Conservation (phyloP, 1,140 invertebrate species). For the Drosophila bocki region DNA sequence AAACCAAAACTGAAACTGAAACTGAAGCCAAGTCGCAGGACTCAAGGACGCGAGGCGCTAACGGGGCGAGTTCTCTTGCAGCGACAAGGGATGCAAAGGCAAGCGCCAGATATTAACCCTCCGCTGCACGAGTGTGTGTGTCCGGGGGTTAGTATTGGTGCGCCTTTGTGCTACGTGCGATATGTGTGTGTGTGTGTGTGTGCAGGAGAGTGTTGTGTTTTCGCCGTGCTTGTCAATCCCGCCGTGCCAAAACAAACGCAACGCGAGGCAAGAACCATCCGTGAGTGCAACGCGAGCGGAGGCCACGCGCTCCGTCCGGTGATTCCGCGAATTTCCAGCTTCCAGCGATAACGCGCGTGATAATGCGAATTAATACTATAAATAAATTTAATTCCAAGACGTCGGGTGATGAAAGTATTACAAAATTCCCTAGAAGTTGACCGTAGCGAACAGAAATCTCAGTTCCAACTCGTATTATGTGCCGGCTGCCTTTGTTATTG, state of each 20-base stretch:
- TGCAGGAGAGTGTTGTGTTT: slow-evolving; percentile 42
- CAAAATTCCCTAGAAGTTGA: slow-evolving; percentile 19
- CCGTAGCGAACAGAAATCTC: slow-evolving; percentile 8
- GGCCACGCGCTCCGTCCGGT: slow-evolving; percentile 48
- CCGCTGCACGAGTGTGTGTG: slow-evolving; percentile 30
- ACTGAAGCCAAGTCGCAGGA: slow-evolving; percentile 48
- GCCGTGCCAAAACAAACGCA: slow-evolving; percentile 84
- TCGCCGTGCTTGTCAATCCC: slow-evolving; percentile 76
- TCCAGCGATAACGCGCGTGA: slow-evolving; percentile 26
- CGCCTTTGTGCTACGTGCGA: slow-evolving; percentile 62
- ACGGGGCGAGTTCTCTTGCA: slow-evolving; percentile 54
- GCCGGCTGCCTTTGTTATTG: slow-evolving; percentile 68
- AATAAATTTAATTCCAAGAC: slow-evolving; percentile 18
- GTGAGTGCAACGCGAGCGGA: slow-evolving; percentile 81
- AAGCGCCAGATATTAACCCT: slow-evolving; percentile 79
- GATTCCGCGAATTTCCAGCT: slow-evolving; percentile 14
- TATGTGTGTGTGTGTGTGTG: slow-evolving; percentile 7
- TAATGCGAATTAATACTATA: slow-evolving; percentile 14
- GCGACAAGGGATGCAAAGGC: slow-evolving; percentile 80
- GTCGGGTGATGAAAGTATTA: slow-evolving; percentile 11
- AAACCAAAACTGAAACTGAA: slow-evolving; percentile 76
- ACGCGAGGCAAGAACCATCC: slow-evolving; percentile 83
- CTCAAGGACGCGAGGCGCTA: slow-evolving; percentile 64
- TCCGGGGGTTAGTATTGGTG: slow-evolving; percentile 24
- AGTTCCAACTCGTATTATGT: not conserved